Evolutionary conservation across 2,797 vertebrate species (phyloP), one percentile per base, ranked within the genome.

Genomic region (Euthynnus affinis): DNA sequence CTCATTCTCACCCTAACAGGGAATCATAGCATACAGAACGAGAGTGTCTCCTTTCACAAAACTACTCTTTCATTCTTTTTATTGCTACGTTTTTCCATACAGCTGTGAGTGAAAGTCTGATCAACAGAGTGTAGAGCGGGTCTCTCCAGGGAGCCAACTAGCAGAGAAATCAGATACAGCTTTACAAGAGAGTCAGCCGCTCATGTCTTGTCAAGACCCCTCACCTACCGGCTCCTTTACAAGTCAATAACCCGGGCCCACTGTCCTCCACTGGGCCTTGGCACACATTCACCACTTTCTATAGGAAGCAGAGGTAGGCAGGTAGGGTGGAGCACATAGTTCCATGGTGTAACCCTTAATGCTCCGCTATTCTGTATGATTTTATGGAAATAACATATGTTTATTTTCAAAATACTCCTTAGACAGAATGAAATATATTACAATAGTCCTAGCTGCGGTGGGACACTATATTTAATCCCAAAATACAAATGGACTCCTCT

Each of bases 131-230:
- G 92, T 95, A 96, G 95, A 92, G 75, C 88, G 87, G 90, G 27
- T 92, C 94, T 95, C 97, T 96, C 96, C 73, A 76, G 97, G 96
- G 97, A 97, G 94, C 95, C 95, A 96, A 95, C 96, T 96, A 97
- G 96, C 96, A 94, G 95, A 95, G 95, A 97, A 97, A 97, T 97
- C 95, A 89, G 90, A 94, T 93, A 87, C 89, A 89, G 90, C 92
- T 94, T 93, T 95, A 94, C 92, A 94, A 91, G 91, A 94, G 89
- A 92, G 84, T 81, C 90, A 93, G 91, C 81, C 85, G 82, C 94
- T 94, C 69, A 81, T 90, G 92, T 94, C 92, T 94, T 94, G 93
- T 94, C 92, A 95, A 95, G 92, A 91, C 90, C 91, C 88, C 85
- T 94, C 94, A 89, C 93, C 93, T 94, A 92, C 86, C 72, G 37